Base-by-base conservation (phyloP, 2,113 vertebrate genomes). In the Passer domesticus region DNA sequence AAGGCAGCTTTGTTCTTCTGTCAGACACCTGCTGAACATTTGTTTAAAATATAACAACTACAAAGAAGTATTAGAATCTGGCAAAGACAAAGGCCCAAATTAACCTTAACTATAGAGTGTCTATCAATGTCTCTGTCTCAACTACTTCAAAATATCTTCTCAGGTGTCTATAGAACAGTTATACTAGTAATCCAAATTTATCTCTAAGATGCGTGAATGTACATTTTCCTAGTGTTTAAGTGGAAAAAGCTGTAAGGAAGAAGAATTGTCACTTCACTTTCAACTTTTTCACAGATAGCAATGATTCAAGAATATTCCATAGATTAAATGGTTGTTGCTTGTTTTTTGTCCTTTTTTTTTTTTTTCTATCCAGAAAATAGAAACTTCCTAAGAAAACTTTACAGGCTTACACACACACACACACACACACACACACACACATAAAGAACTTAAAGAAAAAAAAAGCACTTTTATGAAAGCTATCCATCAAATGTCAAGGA, bases 401-500 rank as follows among this genome's bases (percentile, higher is more conserved):
- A 86, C 68, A 92, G 92, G 90, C 72, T 82, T 91, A 92, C 25
- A 55, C 30, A 73, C 75, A 3, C 41, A 74, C 25, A 95, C 6
- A 66, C 14, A 92, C 30, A 49, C 27, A 44, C 13, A 53, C 46
- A 95, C 6, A 66, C 15, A 62, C 7, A 50, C 4, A 73, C 8
- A 37, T 41, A 58, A 37, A 74, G 8, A 33, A 20, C 10, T 10
- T 50, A 37, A 81, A 72, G 10, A 33, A 28, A 76, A 28, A 79
- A 84, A 84, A 58, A 79, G 27, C 81, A 95, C 58, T 97, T 98
- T 98, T 98, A 99, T 99, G 99, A 99, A 99, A 99, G 98, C 98
- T 98, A 98, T 99, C 98, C 98, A 99, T 99, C 98, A 99, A 98
- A 98, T 98, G 98, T 99, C 98, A 99, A 98, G 98, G 98, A 98